Evolutionary conservation across 2,888 invertebrate species (phyloP).

Genomic region (Andricus quercusramuli): DNA sequence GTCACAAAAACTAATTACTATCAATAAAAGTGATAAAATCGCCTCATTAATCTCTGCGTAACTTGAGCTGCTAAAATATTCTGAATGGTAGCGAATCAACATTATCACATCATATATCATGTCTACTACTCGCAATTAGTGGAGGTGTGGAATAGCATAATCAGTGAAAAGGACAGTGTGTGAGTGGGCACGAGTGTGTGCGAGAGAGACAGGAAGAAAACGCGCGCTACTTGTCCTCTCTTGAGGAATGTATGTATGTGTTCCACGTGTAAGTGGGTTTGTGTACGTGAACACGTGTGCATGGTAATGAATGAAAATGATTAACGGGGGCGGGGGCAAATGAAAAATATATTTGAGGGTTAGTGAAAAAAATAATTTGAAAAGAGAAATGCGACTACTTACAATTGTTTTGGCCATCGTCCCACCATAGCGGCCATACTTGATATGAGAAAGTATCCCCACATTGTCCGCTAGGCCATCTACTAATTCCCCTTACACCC

Average conservation of each 20-base stretch:
- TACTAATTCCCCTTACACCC: constrained; percentile 76
- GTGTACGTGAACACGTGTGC: background rate
- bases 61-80: background rate
- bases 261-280: background rate
- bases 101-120: constrained; percentile 29
- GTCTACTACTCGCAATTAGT: constrained; percentile 18
- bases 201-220: constrained; percentile 1
- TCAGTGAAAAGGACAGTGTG: constrained; percentile 17
- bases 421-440: constrained; percentile 79
- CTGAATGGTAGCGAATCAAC: background rate
- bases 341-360: background rate
- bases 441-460: constrained; percentile 79
- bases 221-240: background rate
- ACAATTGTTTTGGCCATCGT: constrained; percentile 78
- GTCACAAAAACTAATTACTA: background rate
- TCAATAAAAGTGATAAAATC: background rate
- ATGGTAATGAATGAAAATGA: background rate
- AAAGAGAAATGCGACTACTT: constrained; percentile 64
- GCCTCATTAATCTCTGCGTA: background rate
- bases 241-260: background rate
- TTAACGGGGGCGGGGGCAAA: background rate
- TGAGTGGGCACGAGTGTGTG: background rate
- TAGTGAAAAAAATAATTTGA: background rate
- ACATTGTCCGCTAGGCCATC: constrained; percentile 77
- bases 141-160: constrained; percentile 26